Evolutionary conservation across 2,888 invertebrate genomes (phyloP), one percentile per base, ranked within the genome.

Genomic region (Laothoe populi): DNA sequence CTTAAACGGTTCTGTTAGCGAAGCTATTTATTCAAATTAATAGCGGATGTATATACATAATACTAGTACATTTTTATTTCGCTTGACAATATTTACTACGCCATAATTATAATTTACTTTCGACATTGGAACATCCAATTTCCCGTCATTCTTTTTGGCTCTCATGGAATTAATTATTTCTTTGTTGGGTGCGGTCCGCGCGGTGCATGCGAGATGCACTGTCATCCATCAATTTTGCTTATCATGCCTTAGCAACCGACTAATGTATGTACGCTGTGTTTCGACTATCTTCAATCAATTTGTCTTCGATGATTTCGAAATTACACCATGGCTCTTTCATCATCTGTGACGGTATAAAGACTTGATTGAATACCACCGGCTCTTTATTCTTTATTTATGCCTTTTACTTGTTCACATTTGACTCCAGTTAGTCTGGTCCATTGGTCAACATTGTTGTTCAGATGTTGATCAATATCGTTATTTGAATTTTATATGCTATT

Each of bases 141-240:
- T 77, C 78, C 72, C 73, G 71, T 74, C 74, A 81, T 82, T 78
- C 79, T 78, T 78, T 82, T 81, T 79, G 79, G 81, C 83, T 87
- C 83, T 87, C 84, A 83, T 75, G 77, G 82, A 87, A 88, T 87
- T 90, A 91, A 91, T 90, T 90, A 86, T 86, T 86, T 88, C 82
- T 87, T 89, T 88, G 89, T 89, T 83, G 74, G 79, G 63, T 70
- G 70, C 70, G 64, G 72, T 74, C 70, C 80, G 64, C 71, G 70
- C 70, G 64, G 71, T 75, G 71, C 80, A 77, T 76, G 78, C 77
- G 74, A 83, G 75, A 71, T 72, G 87, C 88, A 72, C 78, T 84
- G 87, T 88, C 89, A 89, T 89, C 86, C 77, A 88, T 89, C 88
- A 87, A 85, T 83, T 84, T 81, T 76, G 86, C 84, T 89, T 88